Conservation (phyloP, 2,888 invertebrate genomes). For the Callyntrura sp. region DNA sequence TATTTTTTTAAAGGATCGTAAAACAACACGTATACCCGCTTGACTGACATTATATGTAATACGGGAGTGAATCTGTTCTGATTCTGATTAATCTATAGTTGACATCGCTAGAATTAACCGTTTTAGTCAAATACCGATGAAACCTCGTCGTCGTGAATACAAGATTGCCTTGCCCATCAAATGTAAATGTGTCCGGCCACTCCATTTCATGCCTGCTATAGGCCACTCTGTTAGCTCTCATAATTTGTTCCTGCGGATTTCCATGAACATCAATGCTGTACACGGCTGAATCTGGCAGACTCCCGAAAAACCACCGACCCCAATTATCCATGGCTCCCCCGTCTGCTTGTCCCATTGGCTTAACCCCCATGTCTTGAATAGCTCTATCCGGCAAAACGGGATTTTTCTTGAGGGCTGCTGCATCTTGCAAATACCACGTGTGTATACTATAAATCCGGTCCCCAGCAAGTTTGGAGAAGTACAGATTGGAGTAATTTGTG, state of each 20-base stretch:
- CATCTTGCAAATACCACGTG: constrained; percentile 25
- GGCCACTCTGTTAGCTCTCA: background rate
- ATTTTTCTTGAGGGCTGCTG: constrained; percentile 39
- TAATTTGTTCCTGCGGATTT: constrained; percentile 22
- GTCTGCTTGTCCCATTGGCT: constrained; percentile 61
- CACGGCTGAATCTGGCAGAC: constrained; percentile 52
- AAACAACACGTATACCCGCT: no score
- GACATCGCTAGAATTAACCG: constrained; percentile 42
- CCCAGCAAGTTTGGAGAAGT: constrained; percentile 61
- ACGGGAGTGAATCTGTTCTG: constrained; percentile 44
- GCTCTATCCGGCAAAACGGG: constrained; percentile 19
- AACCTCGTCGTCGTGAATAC: constrained; percentile 48
- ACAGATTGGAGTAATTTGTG: constrained; percentile 49
- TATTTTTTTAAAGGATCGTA: no score
- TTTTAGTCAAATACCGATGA: constrained; percentile 11
- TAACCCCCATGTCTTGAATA: constrained; percentile 45
- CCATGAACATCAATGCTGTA: constrained; percentile 56
- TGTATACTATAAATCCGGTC: constrained; percentile 47
- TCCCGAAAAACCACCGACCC: constrained; percentile 62
- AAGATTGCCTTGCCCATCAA: constrained; percentile 42
- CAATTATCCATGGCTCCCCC: constrained; percentile 58
- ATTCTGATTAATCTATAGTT: constrained; percentile 52
- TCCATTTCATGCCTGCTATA: constrained; percentile 46
- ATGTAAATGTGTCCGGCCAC: constrained; percentile 56
- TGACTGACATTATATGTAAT: no score